Evolutionary conservation across 2,797 vertebrate genomes (phyloP).

Genomic region (Trachops cirrhosus): DNA sequence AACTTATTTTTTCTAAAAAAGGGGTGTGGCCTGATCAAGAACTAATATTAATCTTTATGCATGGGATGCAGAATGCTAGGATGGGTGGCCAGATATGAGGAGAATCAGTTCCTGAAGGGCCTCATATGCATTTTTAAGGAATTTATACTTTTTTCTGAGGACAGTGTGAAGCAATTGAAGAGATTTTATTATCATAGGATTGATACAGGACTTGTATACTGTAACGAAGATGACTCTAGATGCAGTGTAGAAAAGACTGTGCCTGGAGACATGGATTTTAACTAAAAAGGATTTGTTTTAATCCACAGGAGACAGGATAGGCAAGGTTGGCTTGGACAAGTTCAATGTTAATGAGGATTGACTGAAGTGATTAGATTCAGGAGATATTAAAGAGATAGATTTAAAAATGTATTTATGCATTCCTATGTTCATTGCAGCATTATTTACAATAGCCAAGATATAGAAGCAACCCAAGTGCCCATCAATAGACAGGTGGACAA

Average conservation of each 20-base stretch:
- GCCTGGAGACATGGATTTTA: background rate
- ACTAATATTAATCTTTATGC: background rate
- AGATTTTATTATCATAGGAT: background rate
- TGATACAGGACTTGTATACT: background rate
- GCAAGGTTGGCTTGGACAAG: background rate
- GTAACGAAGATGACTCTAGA: background rate
- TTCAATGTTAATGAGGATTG: background rate
- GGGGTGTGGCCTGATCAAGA: background rate
- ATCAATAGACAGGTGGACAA: background rate
- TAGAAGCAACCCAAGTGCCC: background rate
- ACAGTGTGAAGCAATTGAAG: background rate
- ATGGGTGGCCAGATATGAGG: background rate
- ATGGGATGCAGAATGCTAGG: background rate
- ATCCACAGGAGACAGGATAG: background rate
- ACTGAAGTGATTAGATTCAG: background rate
- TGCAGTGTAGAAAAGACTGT: background rate
- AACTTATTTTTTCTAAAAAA: background rate
- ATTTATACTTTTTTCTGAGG: background rate
- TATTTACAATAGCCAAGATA: background rate
- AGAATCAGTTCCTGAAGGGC: background rate
- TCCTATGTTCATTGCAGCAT: background rate
- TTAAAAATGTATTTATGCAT: background rate
- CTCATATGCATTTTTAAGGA: background rate
- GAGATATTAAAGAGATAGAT: background rate
- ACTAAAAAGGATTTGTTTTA: background rate